phyloP scores from a whole-genome alignment of 2,888 invertebrate genomes.

The Cataglyphis livida region DNA sequence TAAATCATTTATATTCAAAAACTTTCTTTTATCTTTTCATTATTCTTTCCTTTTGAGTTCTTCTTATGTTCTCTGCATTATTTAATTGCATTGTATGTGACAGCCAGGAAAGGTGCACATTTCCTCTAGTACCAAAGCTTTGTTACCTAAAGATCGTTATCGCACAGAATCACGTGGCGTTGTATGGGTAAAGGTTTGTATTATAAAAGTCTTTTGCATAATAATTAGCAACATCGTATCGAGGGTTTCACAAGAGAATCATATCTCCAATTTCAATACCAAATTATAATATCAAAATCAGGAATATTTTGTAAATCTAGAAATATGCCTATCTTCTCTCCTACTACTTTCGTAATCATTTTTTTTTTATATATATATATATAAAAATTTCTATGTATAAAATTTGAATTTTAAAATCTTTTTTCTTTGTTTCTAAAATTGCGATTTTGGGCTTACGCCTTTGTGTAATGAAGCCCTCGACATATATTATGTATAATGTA shows the following conservation, averaged over 20 bases:
- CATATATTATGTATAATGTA: background rate
- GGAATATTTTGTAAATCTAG: too few species aligned
- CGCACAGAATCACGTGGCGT: slow-evolving; percentile 90
- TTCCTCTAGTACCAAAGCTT: slow-evolving; percentile 90
- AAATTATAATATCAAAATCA: too few species aligned
- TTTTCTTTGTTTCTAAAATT: too few species aligned
- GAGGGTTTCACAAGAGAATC: too few species aligned
- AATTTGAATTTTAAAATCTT: too few species aligned
- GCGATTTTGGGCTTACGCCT: too few species aligned
- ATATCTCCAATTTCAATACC: too few species aligned
- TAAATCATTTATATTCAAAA: background rate
- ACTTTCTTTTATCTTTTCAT: background rate
- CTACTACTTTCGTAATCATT: too few species aligned
- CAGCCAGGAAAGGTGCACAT: slow-evolving; percentile 92
- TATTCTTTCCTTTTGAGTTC: background rate
- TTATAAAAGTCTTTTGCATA: background rate
- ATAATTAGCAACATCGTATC: background rate
- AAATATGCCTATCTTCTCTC: too few species aligned
- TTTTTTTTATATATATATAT: too few species aligned
- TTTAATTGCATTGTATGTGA: slow-evolving; percentile 13
- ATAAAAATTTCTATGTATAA: too few species aligned
- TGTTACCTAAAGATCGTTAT: slow-evolving; percentile 90
- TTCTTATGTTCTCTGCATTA: background rate
- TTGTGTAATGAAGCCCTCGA: too few species aligned
- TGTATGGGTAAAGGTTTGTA: slow-evolving; percentile 91